Conservation (phyloP, 2,888 invertebrate species). For the Xylota segnis region DNA sequence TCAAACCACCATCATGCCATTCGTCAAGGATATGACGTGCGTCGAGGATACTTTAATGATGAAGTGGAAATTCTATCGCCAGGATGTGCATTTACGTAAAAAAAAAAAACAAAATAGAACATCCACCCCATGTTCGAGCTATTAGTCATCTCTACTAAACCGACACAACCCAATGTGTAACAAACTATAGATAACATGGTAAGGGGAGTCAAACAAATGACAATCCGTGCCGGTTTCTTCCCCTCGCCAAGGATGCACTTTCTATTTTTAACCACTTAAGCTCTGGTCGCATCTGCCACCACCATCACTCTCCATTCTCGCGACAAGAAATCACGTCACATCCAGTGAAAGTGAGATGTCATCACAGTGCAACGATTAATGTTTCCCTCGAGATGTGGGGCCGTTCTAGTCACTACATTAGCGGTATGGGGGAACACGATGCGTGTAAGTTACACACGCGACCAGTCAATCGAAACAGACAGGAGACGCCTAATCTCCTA, state of each 20-base stretch:
- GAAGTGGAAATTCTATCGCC: slow-evolving; percentile 47
- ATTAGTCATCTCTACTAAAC: slow-evolving; percentile 58
- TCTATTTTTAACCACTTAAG: slow-evolving; percentile 62
- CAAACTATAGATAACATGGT: slow-evolving; percentile 2
- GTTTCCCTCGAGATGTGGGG: slow-evolving; percentile 46
- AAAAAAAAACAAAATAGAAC: neutral
- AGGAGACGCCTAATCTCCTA: slow-evolving; percentile 62
- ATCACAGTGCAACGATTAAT: slow-evolving; percentile 71
- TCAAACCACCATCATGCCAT: slow-evolving; percentile 50
- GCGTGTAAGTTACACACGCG: slow-evolving; percentile 51
- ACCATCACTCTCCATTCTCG: slow-evolving; percentile 38
- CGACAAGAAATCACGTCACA: slow-evolving; percentile 63
- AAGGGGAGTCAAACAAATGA: slow-evolving; percentile 53
- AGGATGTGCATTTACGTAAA: slow-evolving; percentile 42
- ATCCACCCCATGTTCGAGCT: slow-evolving; percentile 49
- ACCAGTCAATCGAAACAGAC: slow-evolving; percentile 49
- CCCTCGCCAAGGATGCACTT: slow-evolving; percentile 35
- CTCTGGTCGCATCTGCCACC: slow-evolving; percentile 70
- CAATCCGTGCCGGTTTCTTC: slow-evolving; percentile 39
- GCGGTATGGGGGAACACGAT: slow-evolving; percentile 3
- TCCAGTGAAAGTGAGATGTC: slow-evolving; percentile 72
- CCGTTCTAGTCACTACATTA: slow-evolving; percentile 2
- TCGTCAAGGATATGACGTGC: slow-evolving; percentile 56
- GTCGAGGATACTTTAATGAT: slow-evolving; percentile 46
- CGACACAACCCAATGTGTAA: slow-evolving; percentile 41